Evolutionary conservation across 2,113 vertebrate species (phyloP).

Genomic region (Gorilla gorilla): DNA sequence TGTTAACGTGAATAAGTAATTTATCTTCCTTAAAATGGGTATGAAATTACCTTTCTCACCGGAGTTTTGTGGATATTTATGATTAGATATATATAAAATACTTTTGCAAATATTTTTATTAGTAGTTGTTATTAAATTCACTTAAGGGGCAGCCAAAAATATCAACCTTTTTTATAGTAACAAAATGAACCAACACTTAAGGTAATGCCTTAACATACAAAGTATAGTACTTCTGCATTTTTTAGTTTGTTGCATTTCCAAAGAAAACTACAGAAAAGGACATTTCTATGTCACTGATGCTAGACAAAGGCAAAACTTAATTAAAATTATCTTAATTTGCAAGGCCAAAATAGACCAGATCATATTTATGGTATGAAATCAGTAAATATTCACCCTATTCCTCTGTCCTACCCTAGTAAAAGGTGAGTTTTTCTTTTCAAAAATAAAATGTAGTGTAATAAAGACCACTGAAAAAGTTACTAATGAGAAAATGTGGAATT

Average conservation of each 20-base stretch:
- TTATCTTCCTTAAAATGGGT: constrained; percentile 14
- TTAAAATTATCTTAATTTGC: background rate
- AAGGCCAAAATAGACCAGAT: background rate
- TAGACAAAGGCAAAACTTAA: background rate
- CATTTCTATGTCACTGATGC: background rate
- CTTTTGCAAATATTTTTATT: constrained; percentile 3
- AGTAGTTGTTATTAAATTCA: background rate
- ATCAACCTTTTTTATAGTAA: background rate
- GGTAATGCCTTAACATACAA: background rate
- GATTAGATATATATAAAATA: background rate
- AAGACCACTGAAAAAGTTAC: background rate
- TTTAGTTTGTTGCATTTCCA: background rate
- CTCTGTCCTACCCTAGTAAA: background rate
- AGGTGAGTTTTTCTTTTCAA: background rate
- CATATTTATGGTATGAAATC: background rate
- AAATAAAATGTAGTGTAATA: background rate
- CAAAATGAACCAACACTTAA: background rate
- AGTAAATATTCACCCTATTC: background rate
- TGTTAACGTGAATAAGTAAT: background rate
- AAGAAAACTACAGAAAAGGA: background rate
- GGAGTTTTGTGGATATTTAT: background rate
- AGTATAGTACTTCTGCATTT: background rate
- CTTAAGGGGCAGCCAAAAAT: background rate
- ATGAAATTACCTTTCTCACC: background rate
- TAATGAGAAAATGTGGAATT: constrained; percentile 46